phyloP scores from a whole-genome alignment of 2,888 invertebrate genomes.

The Unio pictorum region DNA sequence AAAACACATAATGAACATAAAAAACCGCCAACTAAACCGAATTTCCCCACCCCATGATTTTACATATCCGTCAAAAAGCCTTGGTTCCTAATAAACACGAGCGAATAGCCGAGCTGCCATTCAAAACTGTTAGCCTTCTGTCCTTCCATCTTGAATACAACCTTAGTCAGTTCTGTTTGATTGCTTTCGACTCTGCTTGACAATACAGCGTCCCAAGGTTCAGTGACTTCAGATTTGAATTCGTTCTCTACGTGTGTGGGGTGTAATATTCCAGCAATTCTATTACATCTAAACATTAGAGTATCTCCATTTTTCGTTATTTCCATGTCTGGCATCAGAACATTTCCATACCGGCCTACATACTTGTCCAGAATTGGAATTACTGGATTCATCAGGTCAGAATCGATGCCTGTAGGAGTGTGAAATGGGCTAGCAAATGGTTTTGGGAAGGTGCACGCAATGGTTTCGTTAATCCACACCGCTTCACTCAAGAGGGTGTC shows the following conservation, averaged over 20 bases:
- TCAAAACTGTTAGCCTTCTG: too few relatives aligned
- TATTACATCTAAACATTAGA: conserved; percentile 21
- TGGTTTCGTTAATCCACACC: conserved; percentile 44
- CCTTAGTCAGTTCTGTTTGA: too few relatives aligned
- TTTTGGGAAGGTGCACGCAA: conserved; percentile 38
- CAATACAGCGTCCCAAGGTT: conserved; percentile 16
- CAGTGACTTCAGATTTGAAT: conserved; percentile 18
- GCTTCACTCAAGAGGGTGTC: conserved; percentile 32
- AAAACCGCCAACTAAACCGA: too few relatives aligned
- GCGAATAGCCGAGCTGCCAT: too few relatives aligned
- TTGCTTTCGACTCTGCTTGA: too few relatives aligned
- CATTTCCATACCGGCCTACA: conserved; percentile 15
- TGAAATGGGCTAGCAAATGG: conserved; percentile 11
- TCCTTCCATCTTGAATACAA: too few relatives aligned
- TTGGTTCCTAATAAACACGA: too few relatives aligned
- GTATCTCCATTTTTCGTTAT: conserved; percentile 1
- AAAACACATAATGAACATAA: too few relatives aligned
- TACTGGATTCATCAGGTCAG: conserved; percentile 5
- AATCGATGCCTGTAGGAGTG: background rate
- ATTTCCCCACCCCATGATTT: too few relatives aligned
- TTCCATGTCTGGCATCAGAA: conserved; percentile 9
- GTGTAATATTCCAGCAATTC: conserved; percentile 21
- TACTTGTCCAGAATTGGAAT: conserved; percentile 12
- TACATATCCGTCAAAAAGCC: too few relatives aligned
- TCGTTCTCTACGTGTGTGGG: conserved; percentile 16